Conservation (phyloP, 2,113 vertebrate species). For the Electrona antarctica region DNA sequence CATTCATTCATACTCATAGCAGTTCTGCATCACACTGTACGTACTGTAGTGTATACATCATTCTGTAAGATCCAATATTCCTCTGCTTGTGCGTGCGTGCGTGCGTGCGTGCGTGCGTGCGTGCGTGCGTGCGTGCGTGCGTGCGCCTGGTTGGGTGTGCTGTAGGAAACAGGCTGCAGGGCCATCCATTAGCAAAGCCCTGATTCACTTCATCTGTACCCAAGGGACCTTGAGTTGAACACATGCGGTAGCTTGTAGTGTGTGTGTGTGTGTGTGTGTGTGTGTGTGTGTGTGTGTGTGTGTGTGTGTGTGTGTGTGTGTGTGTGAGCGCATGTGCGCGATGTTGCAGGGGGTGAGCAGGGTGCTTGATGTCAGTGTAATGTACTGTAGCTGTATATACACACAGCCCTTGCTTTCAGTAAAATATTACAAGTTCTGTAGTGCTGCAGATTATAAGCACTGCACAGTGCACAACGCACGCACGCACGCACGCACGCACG, state of each 20-base stretch:
- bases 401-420: slow-evolving; percentile 29
- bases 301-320: too few species aligned
- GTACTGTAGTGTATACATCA: too few species aligned
- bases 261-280: too few species aligned
- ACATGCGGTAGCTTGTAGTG: neutral
- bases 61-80: too few species aligned
- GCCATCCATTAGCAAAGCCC: slow-evolving; percentile 12
- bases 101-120: neutral
- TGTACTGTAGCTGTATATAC: slow-evolving; percentile 12
- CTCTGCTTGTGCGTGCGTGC: neutral
- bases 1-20: too few species aligned
- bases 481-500: slow-evolving; percentile 10
- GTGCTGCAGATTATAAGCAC: slow-evolving; percentile 30
- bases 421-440: slow-evolving; percentile 29
- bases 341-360: too few species aligned
- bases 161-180: neutral
- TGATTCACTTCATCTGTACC: slow-evolving; percentile 8
- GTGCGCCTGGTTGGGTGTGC: neutral
- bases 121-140: neutral
- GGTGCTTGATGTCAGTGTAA: neutral
- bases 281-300: too few species aligned
- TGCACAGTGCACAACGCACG: slow-evolving; percentile 17
- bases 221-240: neutral
- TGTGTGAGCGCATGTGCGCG: too few species aligned
- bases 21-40: too few species aligned